Conservation (phyloP, 2,113 vertebrate species). For the Xiphorhynchus elegans region DNA sequence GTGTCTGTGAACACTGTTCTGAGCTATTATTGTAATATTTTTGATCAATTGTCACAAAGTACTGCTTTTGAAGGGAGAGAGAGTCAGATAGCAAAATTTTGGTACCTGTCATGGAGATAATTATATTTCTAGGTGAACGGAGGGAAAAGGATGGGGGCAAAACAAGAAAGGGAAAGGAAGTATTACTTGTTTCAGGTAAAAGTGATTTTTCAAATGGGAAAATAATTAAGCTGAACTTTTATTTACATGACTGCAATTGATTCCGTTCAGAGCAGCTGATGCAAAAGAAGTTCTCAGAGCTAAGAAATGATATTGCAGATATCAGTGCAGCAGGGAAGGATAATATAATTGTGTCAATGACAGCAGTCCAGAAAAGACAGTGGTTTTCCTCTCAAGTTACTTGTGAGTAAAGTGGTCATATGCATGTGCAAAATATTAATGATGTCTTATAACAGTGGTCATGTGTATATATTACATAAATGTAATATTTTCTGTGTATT, state of each 20-base stretch:
- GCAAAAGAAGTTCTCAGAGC: neutral
- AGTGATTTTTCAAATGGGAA: neutral
- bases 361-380: neutral
- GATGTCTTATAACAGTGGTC: neutral
- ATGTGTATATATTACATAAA: neutral
- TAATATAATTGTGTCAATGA: neutral
- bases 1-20: neutral
- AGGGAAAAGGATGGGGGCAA: neutral
- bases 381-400: neutral
- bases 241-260: neutral
- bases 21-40: neutral
- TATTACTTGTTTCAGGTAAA: neutral
- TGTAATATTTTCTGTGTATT: neutral
- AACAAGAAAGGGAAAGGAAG: conserved; percentile 10
- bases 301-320: neutral
- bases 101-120: conserved; percentile 1
- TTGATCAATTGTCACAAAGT: conserved; percentile 6
- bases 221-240: conserved; percentile 42
- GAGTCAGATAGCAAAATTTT: neutral
- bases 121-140: conserved; percentile 28
- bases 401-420: neutral
- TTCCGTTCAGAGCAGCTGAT: neutral
- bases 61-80: conserved; percentile 7
- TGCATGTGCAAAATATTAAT: neutral
- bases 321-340: neutral